Evolutionary conservation across 2,797 vertebrate genomes (phyloP).

Genomic region (Hafferia zeledoni): DNA sequence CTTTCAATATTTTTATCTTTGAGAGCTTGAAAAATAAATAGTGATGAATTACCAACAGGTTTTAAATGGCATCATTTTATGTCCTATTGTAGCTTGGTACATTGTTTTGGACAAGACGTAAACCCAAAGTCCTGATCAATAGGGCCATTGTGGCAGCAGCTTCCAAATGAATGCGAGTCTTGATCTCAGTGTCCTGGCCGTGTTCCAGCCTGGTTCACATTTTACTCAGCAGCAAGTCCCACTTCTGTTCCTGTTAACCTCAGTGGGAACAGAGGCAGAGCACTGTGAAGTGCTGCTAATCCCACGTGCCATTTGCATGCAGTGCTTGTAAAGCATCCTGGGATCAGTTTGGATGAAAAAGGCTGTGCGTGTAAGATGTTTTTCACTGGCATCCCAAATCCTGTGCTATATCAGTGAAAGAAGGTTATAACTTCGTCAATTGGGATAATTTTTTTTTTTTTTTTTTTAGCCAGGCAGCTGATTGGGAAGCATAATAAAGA

Average conservation of each 20-base stretch:
- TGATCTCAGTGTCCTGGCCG: conserved; percentile 28
- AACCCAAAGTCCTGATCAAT: conserved; percentile 25
- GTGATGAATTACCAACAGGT: not conserved
- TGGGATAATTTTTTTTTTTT: not conserved
- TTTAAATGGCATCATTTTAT: conserved; percentile 1
- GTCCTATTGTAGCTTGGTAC: not conserved
- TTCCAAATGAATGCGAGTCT: conserved; percentile 31
- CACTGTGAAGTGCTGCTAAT: conserved; percentile 29
- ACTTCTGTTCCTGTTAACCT: not conserved
- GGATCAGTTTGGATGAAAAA: conserved; percentile 10
- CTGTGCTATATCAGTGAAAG: not conserved
- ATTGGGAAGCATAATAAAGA: conserved; percentile 28
- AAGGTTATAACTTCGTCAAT: not conserved
- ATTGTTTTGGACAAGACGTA: conserved; percentile 10
- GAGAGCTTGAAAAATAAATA: not conserved
- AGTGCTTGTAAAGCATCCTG: conserved; percentile 8
- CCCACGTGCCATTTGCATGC: conserved; percentile 50
- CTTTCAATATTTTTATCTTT: conserved; percentile 10
- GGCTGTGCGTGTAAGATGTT: not conserved
- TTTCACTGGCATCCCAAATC: not conserved
- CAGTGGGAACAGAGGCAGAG: not conserved
- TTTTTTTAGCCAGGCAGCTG: not conserved
- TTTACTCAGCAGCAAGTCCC: conserved; percentile 34
- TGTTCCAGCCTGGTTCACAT: conserved; percentile 27
- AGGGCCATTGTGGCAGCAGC: conserved; percentile 27